Percentiles rank a stretch among this genome's conserved stretches.
phyloP scores from a whole-genome alignment of 64 coral and sea anemone species.

The Exaiptasia diaphana region DNA sequence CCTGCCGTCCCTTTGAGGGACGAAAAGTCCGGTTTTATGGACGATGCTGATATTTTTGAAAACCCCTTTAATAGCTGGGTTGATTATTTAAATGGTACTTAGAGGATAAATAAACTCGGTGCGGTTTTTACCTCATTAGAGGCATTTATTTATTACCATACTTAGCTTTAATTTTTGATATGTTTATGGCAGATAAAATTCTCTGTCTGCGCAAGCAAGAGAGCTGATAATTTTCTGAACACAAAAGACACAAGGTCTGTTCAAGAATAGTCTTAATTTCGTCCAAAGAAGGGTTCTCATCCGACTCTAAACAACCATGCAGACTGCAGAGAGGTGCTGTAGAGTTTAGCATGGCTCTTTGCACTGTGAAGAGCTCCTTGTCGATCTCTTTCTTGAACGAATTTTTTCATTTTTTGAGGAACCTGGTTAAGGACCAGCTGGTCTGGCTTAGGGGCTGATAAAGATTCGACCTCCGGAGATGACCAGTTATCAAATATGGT shows the following conservation, averaged over 20 bases:
- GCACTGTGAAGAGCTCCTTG: constrained; percentile 22
- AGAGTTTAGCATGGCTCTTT: neutral
- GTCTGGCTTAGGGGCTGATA: constrained; percentile 16
- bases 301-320: constrained; percentile 4
- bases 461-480: neutral
- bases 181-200: constrained; percentile 7
- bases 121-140: neutral
- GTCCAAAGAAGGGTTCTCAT: neutral
- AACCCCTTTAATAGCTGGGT: neutral
- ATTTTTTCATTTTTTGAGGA: constrained; percentile 2
- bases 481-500: constrained; percentile 11
- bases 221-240: neutral
- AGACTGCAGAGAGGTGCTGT: constrained; percentile 11
- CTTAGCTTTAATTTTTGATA: neutral
- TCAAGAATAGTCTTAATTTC: constrained; percentile 13
- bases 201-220: neutral
- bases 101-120: neutral
- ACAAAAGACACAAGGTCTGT: constrained; percentile 9
- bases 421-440: constrained; percentile 19
- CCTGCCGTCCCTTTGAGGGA: neutral
- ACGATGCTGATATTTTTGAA: neutral
- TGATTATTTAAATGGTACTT: neutral
- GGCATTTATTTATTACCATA: neutral
- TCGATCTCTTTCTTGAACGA: constrained; percentile 34
- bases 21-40: neutral